Percentiles rank a stretch among this genome's conserved stretches.
Evolutionary conservation across 1,140 invertebrate genomes (phyloP).

Genomic region (Drosophila busckii): DNA sequence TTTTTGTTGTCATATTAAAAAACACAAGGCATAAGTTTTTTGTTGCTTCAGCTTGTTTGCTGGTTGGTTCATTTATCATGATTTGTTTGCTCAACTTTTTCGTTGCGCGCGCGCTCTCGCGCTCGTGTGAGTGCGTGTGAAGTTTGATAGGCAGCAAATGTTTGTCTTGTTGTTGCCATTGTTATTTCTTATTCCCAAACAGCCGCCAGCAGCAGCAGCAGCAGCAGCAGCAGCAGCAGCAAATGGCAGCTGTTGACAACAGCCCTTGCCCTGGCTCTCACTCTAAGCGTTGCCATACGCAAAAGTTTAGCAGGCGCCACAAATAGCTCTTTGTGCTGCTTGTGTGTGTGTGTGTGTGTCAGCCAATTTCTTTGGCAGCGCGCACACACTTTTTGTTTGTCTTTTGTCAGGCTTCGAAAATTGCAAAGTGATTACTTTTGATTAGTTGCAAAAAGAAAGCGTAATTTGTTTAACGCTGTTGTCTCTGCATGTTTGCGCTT

Average conservation of each 20-base stretch:
- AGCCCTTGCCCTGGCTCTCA: too few relatives aligned
- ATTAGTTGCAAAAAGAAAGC: conserved; percentile 75
- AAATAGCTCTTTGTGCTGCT: conserved; percentile 46
- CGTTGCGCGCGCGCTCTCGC: conserved; percentile 15
- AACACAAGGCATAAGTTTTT: conserved; percentile 46
- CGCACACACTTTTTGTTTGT: conserved; percentile 71
- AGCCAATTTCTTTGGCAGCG: conserved; percentile 45
- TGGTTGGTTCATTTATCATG: conserved; percentile 74
- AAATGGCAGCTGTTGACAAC: conserved; percentile 29
- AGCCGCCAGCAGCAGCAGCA: conserved; percentile 64
- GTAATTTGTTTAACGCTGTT: conserved; percentile 69
- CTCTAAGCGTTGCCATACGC: too few relatives aligned
- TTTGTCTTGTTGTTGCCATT: conserved; percentile 49
- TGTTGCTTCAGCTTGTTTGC: conserved; percentile 41
- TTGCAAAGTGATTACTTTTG: conserved; percentile 77
- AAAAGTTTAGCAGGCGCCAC: too few relatives aligned
- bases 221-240: conserved; percentile 62
- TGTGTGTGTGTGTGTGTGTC: too few relatives aligned
- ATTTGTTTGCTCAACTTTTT: conserved; percentile 73
- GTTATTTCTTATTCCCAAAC: conserved; percentile 39
- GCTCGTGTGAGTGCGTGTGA: conserved; percentile 16
- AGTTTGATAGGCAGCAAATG: conserved; percentile 68
- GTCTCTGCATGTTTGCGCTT: conserved; percentile 35
- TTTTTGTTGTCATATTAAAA: conserved; percentile 74
- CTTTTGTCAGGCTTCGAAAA: conserved; percentile 53